Evolutionary conservation across 2,113 vertebrate species (phyloP), one percentile per base, ranked within the genome.

Genomic region (Thalassarche chlororhynchos): DNA sequence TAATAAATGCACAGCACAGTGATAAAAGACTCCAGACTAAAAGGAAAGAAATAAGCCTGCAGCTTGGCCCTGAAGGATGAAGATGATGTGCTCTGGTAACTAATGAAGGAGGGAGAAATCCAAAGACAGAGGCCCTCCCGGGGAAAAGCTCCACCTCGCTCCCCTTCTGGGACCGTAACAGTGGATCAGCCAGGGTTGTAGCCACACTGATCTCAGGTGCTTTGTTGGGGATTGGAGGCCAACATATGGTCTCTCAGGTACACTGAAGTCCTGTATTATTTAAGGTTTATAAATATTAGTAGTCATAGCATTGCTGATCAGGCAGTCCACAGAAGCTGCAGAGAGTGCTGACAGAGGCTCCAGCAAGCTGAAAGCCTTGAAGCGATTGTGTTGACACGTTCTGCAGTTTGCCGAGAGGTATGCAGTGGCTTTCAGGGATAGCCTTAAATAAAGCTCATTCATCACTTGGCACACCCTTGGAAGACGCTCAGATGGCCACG

Each of bases 281-380:
- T 5, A 89, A 78, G 76, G 32, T 89, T 96, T 90, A 96, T 97
- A 87, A 97, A 97, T 97, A 98, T 97, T 97, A 80, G 97, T 96
- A 25, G 51, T 14, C 66, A 40, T 13, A 44, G 62, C 66, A 2
- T 1, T 62, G 93, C 87, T 82, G 96, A 75, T 61, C 42, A 25
- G 92, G 83, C 86, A 88, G 66, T 14, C 40, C 47, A 3, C 38
- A 8, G 32, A 90, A 47, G 68, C 89, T 47, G 51, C 8, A 5
- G 61, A 2, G 20, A 51, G 82, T 0, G 54, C 32, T 42, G 93
- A 65, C 12, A 8, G 62, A 77, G 71, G 79, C 80, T 72, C 79
- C 58, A 18, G 78, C 47, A 3, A 8, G 34, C 79, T 51, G 58
- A 75, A 87, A 85, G 69, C 69, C 58, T 66, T 1, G 36, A 24